Base-by-base conservation (phyloP, 2,888 invertebrate species). In the Drosophila paucipuncta region DNA sequence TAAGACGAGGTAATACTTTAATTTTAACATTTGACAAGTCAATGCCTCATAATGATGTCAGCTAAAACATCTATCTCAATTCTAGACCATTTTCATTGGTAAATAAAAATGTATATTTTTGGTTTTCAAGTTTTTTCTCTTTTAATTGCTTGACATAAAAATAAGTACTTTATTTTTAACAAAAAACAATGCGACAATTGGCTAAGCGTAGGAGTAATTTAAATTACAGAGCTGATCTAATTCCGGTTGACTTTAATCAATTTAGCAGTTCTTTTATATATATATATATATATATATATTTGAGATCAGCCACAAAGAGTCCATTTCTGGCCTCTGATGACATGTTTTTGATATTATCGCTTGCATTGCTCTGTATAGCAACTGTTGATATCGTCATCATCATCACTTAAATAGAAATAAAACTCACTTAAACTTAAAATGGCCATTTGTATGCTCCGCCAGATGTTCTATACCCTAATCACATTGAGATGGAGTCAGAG, bases 401-500 rank as follows among this genome's bases (percentile, higher is more conserved):
- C 13, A 4, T 62, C 85, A 88, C 86, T 88, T 85, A 85, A 85
- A 88, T 78, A 73, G 55, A 35, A 69, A 88, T 85, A 78, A 85
- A 83, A 76, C 69, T 67, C 64, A 85, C 73, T 85, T 82, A 73
- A 78, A 76, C 73, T 76, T 66, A 67, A 72, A 63, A 76, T 63
- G 43, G 52, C 43, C 73, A 85, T 82, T 83, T 68, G 76, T 85
- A 83, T 88, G 80, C 89, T 67, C 6, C 49, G 41, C 68, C 30
- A 53, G 37, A 53, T 25, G 35, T 33, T 67, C 50, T 33, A 49
- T 2, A 33, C 13, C 35, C 28, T 55, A 37, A 47, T 53, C 49
- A 52, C 49, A 35, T 43, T 18, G 37, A 54, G 43, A 50, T 70
- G 62, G 43, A 67, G 63, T 62, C 54, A 61, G 50, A 69, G 82